Base-by-base conservation (phyloP, 2,888 invertebrate species). In the Melolontha melolontha region DNA sequence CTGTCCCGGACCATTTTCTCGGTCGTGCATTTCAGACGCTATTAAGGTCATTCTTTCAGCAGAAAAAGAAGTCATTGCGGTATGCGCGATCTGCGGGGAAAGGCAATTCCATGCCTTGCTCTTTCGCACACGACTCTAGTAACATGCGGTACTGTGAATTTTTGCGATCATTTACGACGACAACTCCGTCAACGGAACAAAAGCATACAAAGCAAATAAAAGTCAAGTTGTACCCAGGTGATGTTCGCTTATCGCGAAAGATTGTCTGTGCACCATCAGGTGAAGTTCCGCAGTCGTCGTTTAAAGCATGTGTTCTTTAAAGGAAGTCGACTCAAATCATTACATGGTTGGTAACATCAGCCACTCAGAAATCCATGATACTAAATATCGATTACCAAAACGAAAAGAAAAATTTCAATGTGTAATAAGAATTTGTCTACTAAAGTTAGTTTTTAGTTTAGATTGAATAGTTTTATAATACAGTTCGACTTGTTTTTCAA, bases 261-360 rank as follows among this genome's bases (percentile, higher is more conserved):
- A 40, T n/a, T 12, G 12, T 39, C 34, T 14, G 47, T 14, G 17
- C 34, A 55, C 12, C n/a, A 29, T 39, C 55, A 55, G 55, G 12
- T 39, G 12, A n/a, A 55, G 10, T 39, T 16, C 39, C 39, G n/a
- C 39, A 29, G 27, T 71, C 72, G 71, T 76, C 75, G 74, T 78
- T 77, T 70, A 17, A 70, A 52, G 73, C 77, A 77, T 76, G 74
- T 78, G 79, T 74, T 76, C 74, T 76, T 75, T 72, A 72, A 62
- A 65, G 72, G 73, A 72, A 62, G 75, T 70, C 72, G 71, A 75
- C 75, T 75, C 75, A 76, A 77, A 76, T 75, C 72, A 55, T 41
- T 64, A 66, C 74, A 41, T 73, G 39, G 39, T 29, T 12, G 27
- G 55, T 47, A 17, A 47, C 16, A 47, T 47, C 11, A n/a, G 8